Evolutionary conservation across 2,888 invertebrate genomes (phyloP).

Genomic region (Stratiomys singularior): DNA sequence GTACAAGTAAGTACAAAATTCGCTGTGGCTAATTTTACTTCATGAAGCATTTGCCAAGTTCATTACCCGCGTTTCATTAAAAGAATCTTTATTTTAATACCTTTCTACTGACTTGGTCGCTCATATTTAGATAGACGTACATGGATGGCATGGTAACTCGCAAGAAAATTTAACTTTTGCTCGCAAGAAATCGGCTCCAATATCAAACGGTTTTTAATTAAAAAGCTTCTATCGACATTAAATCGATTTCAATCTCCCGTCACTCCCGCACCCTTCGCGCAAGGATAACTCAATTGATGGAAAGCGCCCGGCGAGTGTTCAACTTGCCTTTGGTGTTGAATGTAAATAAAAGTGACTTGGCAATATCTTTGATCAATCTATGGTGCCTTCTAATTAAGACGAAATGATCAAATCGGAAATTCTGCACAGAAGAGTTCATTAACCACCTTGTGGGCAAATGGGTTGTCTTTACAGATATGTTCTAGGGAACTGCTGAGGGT

Average conservation of each 20-base stretch:
- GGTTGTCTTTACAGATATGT: neutral
- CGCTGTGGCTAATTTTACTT: too few relatives aligned
- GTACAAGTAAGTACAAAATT: too few relatives aligned
- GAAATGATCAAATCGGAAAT: constrained; percentile 20
- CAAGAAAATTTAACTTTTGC: neutral
- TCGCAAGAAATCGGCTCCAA: neutral
- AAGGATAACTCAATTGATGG: constrained; percentile 10
- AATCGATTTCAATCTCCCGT: constrained; percentile 13
- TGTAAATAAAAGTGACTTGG: constrained; percentile 25
- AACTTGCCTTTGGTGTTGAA: neutral
- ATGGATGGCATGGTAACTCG: neutral
- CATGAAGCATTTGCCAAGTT: neutral
- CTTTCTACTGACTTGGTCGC: neutral
- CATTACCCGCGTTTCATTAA: neutral
- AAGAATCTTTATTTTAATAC: neutral
- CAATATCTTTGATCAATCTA: neutral
- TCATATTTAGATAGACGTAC: neutral
- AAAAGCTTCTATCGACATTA: constrained; percentile 25
- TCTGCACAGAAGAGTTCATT: constrained; percentile 22
- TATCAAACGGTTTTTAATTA: constrained; percentile 29
- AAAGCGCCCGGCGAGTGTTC: neutral
- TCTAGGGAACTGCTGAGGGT: too few relatives aligned
- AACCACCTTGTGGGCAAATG: neutral
- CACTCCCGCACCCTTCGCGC: neutral
- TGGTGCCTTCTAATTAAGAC: constrained; percentile 24